phyloP scores from a whole-genome alignment of 2,888 invertebrate species.

The Philopedon plagiatum region DNA sequence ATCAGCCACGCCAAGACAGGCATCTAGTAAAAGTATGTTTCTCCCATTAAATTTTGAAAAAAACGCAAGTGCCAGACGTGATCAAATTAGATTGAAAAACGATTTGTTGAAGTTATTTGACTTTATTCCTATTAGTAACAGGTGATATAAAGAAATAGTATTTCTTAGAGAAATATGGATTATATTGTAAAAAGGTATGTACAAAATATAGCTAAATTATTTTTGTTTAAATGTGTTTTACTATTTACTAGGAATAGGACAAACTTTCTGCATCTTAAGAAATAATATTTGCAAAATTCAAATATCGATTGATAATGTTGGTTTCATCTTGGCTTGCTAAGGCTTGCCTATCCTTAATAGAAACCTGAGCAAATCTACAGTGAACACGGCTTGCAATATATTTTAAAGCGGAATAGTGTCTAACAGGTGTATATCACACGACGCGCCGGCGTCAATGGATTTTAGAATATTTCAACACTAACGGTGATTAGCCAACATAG shows the following conservation, averaged over 20 bases:
- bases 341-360: too few relatives aligned
- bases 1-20: conserved; percentile 61
- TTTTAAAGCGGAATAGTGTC: too few relatives aligned
- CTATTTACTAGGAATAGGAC: neutral
- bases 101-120: conserved; percentile 41
- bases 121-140: conserved; percentile 43
- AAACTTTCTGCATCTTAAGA: neutral
- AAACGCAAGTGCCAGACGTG: neutral
- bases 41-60: conserved; percentile 36
- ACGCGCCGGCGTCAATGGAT: too few relatives aligned
- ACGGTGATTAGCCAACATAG: too few relatives aligned
- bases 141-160: conserved; percentile 27
- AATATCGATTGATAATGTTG: too few relatives aligned
- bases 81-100: conserved; percentile 24
- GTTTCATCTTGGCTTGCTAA: too few relatives aligned
- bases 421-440: too few relatives aligned
- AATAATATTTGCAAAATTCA: too few relatives aligned
- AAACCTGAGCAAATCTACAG: too few relatives aligned
- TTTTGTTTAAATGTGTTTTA: neutral
- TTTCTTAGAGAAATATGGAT: neutral
- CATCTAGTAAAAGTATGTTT: conserved; percentile 54
- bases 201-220: conserved; percentile 9
- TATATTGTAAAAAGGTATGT: neutral
- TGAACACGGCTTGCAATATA: too few relatives aligned
- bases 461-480: too few relatives aligned